phyloP scores from a whole-genome alignment of 1,140 invertebrate species.

The Drosophila nannoptera region DNA sequence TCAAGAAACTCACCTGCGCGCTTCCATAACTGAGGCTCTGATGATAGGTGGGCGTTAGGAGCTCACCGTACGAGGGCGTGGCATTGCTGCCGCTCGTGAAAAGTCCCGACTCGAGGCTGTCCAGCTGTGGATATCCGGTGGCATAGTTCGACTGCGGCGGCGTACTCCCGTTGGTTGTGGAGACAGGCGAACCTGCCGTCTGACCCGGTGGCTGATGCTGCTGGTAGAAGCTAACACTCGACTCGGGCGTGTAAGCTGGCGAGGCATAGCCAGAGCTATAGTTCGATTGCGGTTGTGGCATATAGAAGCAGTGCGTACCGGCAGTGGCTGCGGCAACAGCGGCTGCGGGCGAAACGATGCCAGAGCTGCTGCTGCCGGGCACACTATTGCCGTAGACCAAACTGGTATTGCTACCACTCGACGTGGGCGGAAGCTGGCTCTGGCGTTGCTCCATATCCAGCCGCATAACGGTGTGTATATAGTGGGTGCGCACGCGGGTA shows the following conservation, averaged over 20 bases:
- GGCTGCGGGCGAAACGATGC: slow-evolving; percentile 10
- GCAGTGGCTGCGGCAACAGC: slow-evolving; percentile 23
- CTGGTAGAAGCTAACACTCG: slow-evolving; percentile 67
- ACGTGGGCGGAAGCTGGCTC: slow-evolving; percentile 45
- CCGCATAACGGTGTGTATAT: slow-evolving; percentile 97
- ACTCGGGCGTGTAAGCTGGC: slow-evolving; percentile 67
- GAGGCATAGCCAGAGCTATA: slow-evolving; percentile 76
- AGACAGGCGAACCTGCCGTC: slow-evolving; percentile 11
- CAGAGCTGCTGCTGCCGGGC: slow-evolving; percentile 18
- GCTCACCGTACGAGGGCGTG: slow-evolving; percentile 71
- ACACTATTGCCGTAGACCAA: slow-evolving; percentile 40
- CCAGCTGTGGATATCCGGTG: slow-evolving; percentile 55
- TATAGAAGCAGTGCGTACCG: slow-evolving; percentile 55
- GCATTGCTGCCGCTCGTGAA: slow-evolving; percentile 58
- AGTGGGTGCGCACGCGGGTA: slow-evolving; percentile 96
- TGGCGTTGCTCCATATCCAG: slow-evolving; percentile 94
- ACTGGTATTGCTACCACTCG: slow-evolving; percentile 14
- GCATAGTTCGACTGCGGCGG: slow-evolving; percentile 31
- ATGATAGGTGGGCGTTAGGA: slow-evolving; percentile 54
- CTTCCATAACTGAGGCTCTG: slow-evolving; percentile 56
- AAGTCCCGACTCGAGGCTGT: slow-evolving; percentile 62
- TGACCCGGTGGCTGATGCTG: slow-evolving; percentile 46
- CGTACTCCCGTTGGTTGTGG: slow-evolving; percentile 9
- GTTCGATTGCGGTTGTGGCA: slow-evolving; percentile 73
- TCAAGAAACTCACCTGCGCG: slow-evolving; percentile 48